Base-by-base conservation (phyloP, 2,888 invertebrate species). In the Apodemia duryi region DNA sequence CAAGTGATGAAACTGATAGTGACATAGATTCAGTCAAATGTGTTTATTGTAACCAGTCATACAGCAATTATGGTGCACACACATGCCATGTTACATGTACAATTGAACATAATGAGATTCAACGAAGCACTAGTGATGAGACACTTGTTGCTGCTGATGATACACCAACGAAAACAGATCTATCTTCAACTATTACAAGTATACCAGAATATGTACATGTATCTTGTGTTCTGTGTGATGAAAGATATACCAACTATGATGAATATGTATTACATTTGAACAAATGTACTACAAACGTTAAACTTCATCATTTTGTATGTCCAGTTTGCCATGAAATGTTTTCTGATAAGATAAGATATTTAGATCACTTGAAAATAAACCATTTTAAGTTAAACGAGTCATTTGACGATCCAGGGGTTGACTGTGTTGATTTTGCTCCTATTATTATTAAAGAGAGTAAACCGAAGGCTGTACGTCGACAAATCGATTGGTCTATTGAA, bases 401-500 rank as follows among this genome's bases (percentile, higher is more conserved):
- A 52, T 70, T 74, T 29, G 71, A 70, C 63, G 80, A 84, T 60
- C 73, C 81, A 29, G 85, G 88, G 21, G 73, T 79, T 38, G 90
- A 91, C 70, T 86, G 87, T 75, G 85, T 90, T 62, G 91, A 91
- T 74, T 84, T 86, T 75, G 82, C 83, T 64, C 89, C 88, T n/a
- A 79, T 82, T 46, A 74, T 86, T 70, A 84, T 85, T 68, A 89
- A 89, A 76, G 83, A 81, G 2, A 83, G 86, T 63, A 84, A 80
- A 72, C 86, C 88, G 1, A 90, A 85, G 74, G 73, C 84, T 41
- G 90, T 89, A 9, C 79, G 91, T 35, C 81, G 91, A 43, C 89
- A 91, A 77, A 91, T 91, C 76, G 91, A 90, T 82, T 91, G 91
- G 91, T 91, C 91, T 67, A 77, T 88, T 76, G 91, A 91, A 74